These are phyloP conservation scores for Catocala nupta DNA, from an alignment of 2,888 invertebrate species.

Conservation along the genomic window DNA sequence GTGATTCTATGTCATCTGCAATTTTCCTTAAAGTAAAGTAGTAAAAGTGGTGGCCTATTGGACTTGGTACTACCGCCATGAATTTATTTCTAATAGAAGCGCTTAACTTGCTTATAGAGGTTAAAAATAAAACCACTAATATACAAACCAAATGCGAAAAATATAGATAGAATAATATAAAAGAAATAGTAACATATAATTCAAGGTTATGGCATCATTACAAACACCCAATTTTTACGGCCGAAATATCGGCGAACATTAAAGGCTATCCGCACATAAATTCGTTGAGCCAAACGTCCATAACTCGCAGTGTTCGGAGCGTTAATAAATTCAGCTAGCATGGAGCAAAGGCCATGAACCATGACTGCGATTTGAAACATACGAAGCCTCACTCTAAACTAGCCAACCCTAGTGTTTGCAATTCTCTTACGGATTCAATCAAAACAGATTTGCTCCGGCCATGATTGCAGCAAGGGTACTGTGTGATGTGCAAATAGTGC, in stretches of 20 bases:
- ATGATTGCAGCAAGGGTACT: conserved; percentile 1
- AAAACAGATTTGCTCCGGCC: conserved; percentile 8
- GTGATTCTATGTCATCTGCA: no score
- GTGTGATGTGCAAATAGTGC: neutral
- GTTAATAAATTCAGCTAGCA: conserved; percentile 9
- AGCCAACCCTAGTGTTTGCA: conserved; percentile 11
- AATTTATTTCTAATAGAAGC: no score
- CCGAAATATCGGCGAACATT: conserved; percentile 1
- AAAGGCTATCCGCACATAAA: conserved; percentile 9
- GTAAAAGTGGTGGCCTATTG: no score
- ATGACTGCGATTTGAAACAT: neutral
- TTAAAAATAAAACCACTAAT: no score
- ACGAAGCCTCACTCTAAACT: conserved; percentile 3
- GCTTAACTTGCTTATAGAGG: no score
- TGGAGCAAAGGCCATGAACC: conserved; percentile 5
- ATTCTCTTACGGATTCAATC: conserved; percentile 14
- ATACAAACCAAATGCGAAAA: no score
- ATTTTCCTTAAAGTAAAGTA: no score
- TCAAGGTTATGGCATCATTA: no score
- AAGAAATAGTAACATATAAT: no score
- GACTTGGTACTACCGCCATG: no score
- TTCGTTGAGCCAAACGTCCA: conserved; percentile 5
- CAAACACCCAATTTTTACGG: no score
- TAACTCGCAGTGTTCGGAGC: conserved; percentile 3
- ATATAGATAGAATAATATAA: no score